Evolutionary conservation across 2,888 invertebrate genomes (phyloP).

Genomic region (Dryobotodes eremita): DNA sequence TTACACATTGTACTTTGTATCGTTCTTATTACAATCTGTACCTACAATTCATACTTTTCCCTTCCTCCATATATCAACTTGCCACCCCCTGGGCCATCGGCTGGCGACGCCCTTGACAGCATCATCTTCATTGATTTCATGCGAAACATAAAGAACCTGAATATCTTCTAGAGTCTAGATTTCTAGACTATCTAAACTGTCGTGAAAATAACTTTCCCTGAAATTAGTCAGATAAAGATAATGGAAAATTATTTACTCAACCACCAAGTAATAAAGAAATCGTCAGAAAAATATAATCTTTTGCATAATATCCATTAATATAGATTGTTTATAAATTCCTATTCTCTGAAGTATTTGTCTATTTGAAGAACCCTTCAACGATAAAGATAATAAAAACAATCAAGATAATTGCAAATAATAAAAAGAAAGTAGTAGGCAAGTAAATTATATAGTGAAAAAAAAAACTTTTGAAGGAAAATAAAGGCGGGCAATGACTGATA

Average conservation of each 20-base stretch:
- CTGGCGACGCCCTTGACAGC: too few relatives aligned
- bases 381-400: slow-evolving; percentile 36
- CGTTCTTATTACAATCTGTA: too few relatives aligned
- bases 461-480: background rate
- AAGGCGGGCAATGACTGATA: slow-evolving; percentile 32
- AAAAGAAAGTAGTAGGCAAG: slow-evolving; percentile 6
- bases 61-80: too few relatives aligned
- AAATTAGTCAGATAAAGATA: slow-evolving; percentile 4
- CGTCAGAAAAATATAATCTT: slow-evolving; percentile 32
- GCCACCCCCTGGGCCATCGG: too few relatives aligned
- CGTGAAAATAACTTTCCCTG: background rate
- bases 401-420: slow-evolving; percentile 18
- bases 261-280: slow-evolving; percentile 4
- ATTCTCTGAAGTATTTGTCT: slow-evolving; percentile 25
- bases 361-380: slow-evolving; percentile 31
- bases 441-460: background rate
- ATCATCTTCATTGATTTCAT: background rate
- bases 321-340: slow-evolving; percentile 3
- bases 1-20: too few relatives aligned
- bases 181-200: background rate
- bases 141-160: background rate
- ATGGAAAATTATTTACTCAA: slow-evolving; percentile 15
- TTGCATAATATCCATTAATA: slow-evolving; percentile 19
- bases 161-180: too few relatives aligned
- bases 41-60: too few relatives aligned